Conservation (phyloP, 2,113 vertebrate genomes). For the Poicephalus meyeri region DNA sequence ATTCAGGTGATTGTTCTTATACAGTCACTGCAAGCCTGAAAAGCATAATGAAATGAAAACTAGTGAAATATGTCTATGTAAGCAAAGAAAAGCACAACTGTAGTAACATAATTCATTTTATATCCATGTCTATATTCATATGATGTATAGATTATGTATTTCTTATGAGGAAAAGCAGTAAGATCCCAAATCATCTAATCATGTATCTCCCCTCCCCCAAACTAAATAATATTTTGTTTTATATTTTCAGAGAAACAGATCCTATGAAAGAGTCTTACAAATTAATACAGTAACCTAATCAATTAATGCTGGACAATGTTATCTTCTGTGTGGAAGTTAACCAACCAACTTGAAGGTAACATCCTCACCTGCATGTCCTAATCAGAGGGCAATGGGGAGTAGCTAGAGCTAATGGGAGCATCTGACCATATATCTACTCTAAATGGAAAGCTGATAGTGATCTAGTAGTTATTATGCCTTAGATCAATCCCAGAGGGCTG, state of each 20-base stretch:
- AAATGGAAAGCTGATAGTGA: not conserved
- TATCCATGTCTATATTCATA: not conserved
- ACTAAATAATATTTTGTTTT: not conserved
- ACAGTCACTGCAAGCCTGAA: not conserved
- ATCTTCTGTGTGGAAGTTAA: not conserved
- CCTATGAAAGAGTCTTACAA: not conserved
- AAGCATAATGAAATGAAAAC: not conserved
- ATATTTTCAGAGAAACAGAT: not conserved
- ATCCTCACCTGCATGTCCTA: not conserved
- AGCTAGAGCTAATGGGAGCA: not conserved
- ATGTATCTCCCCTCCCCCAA: not conserved
- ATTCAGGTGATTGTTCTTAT: not conserved
- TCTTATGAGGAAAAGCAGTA: not conserved
- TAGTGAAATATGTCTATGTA: not conserved
- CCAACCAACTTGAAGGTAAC: not conserved
- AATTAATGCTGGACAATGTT: not conserved
- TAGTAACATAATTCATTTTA: not conserved
- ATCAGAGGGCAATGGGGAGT: not conserved
- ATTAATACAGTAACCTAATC: not conserved
- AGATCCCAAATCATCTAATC: not conserved
- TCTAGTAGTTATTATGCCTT: not conserved
- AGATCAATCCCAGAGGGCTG: not conserved
- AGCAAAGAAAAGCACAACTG: not conserved
- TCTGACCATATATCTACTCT: not conserved
- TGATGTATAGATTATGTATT: not conserved